Evolutionary conservation across 2,113 vertebrate species (phyloP), one percentile per base, ranked within the genome.

Genomic region (Apodemus speciosus): DNA sequence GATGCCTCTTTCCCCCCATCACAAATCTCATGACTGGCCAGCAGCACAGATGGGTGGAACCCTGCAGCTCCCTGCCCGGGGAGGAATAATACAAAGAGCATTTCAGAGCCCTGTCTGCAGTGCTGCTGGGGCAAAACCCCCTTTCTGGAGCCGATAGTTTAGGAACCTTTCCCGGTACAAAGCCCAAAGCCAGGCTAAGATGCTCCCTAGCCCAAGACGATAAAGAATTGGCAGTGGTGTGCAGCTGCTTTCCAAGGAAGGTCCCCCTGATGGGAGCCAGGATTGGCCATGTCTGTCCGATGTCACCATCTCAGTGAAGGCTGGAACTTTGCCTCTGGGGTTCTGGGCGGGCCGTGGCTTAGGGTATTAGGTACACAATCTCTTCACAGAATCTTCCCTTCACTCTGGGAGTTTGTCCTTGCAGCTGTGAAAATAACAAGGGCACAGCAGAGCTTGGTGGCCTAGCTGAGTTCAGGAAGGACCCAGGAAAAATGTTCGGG

Each of bases 401-500:
- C 96, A 96, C 93, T 97, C 96, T 83, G 81, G 96, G 97, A 97
- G 96, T 97, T 95, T 95, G 95, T 97, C 98, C 97, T 97, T 96
- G 96, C 94, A 97, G 97, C 97, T 98, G 98, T 98, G 97, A 98
- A 98, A 98, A 98, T 98, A 98, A 98, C 97, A 98, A 98, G 98
- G 97, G 98, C 98, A 98, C 98, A 94, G 97, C 97, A 98, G 98
- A 98, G 96, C 91, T 94, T 64, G 77, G 81, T 91, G 87, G 76
- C 88, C 72, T 89, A 87, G 60, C 88, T 62, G 72, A 93, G 92
- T 73, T 93, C 60, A 94, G 85, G 53, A 92, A 93, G 79, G 72
- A 68, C 46, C 60, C 18, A 60, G 83, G 51, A 81, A 76, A 85
- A 53, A n/a, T 13, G 27, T 21, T 20, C 43, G 9, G 40, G 56